Conservation (phyloP, 2,888 invertebrate genomes). For the Plebejus melissa region DNA sequence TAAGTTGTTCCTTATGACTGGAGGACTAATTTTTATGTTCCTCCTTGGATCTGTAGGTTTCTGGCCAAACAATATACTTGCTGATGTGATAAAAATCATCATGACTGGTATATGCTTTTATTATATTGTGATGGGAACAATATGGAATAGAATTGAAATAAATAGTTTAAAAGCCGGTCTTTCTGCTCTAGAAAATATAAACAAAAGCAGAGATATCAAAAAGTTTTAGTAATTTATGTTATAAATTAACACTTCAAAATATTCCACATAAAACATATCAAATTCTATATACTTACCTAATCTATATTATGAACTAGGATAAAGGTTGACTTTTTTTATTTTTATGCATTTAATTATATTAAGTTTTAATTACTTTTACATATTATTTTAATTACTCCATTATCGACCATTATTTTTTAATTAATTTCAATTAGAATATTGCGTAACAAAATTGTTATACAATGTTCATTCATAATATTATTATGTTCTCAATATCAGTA, state of each 20-base stretch:
- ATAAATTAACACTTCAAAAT: background rate
- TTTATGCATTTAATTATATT: background rate
- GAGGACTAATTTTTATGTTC: constrained; percentile 71
- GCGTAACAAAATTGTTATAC: too few relatives aligned
- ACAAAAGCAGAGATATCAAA: constrained; percentile 35
- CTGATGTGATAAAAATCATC: constrained; percentile 79
- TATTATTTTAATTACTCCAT: too few relatives aligned
- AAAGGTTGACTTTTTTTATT: background rate
- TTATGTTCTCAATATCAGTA: background rate
- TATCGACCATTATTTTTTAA: background rate
- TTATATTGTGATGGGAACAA: constrained; percentile 85
- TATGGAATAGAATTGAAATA: constrained; percentile 90
- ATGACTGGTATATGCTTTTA: constrained; percentile 83
- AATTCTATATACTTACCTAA: background rate
- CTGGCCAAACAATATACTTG: constrained; percentile 70
- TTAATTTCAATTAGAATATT: background rate
- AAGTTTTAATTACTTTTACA: too few relatives aligned
- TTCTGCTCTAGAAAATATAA: constrained; percentile 82
- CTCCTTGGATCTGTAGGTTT: constrained; percentile 72
- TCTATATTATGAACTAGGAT: background rate
- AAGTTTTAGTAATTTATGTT: constrained; percentile 27
- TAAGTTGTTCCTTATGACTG: constrained; percentile 73
- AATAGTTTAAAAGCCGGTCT: constrained; percentile 88
- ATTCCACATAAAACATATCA: constrained; percentile 1
- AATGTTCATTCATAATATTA: background rate